Evolutionary conservation across 2,888 invertebrate genomes (phyloP), one percentile per base, ranked within the genome.

Genomic region (Cheilosia variabilis): DNA sequence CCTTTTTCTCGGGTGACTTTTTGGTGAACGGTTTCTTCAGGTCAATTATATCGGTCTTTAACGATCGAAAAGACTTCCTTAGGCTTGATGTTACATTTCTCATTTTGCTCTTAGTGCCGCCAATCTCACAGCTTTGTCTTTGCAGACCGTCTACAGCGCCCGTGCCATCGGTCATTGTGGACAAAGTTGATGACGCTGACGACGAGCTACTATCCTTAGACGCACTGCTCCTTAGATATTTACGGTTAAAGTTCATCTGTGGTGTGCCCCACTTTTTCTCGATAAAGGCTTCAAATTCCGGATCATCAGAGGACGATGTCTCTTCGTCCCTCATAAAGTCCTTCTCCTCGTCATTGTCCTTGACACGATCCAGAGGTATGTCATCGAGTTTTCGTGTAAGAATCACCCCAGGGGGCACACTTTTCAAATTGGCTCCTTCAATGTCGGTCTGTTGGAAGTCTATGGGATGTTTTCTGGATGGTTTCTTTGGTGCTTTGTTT

Each of bases 231-330:
- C 88, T 89, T 57, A 91, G 88, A 75, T 90, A 91, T 80, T 91
- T 91, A n/a, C 92, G 89, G 88, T 92, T 92, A 55, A 91, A 91
- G 69, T 91, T 89, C 88, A 92, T 53, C 62, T 91, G 91, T 3
- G 91, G 91, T 10, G 91, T 91, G 27, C 92, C 91, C 92, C 92
- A 92, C 41, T 91, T 91, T 41, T 91, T 91, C 37, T 89, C 90
- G 31, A 90, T 88, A 43, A 86, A 88, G 2, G 88, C 88, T 63
- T 90, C 89, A 55, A 89, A 88, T 76, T 89, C 90, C 1, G 88
- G 88, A 22, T 89, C 79, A 3, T 68, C 75, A 0, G 62, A 27
- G 0, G 69, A 62, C 1, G 86, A 73, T 9, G 31, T 10, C 4
- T 68, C 72, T n/a, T 52, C 66, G 1, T 63, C 53, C 62, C 53